Evolutionary conservation across 1,140 invertebrate species (phyloP).

Genomic region (Macrobrachium rosenbergii): DNA sequence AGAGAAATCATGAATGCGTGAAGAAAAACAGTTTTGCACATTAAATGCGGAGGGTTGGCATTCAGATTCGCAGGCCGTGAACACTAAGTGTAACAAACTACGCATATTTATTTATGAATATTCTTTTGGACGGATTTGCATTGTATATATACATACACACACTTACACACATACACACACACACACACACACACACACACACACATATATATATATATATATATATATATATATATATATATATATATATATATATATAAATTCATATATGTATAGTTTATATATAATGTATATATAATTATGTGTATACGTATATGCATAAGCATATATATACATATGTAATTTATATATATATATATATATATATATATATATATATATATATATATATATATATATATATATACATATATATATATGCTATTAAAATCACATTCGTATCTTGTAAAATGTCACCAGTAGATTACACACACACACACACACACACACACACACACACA

Average conservation of each 20-base stretch:
- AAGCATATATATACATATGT: not conserved
- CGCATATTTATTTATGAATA: no score
- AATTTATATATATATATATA: slow-evolving; percentile 3
- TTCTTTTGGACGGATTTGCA: no score
- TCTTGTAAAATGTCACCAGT: no score
- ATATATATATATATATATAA: not conserved
- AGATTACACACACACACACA: not conserved
- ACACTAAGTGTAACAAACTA: no score
- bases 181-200: not conserved
- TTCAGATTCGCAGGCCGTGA: no score
- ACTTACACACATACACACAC: no score
- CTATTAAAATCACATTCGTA: no score
- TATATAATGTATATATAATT: not conserved
- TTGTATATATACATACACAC: no score
- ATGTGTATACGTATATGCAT: not conserved
- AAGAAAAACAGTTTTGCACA: no score
- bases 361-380: slow-evolving; percentile 16
- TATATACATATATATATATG: not conserved
- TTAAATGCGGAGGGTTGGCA: no score
- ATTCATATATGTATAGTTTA: not conserved
- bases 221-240: slow-evolving; percentile 12
- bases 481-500: not conserved
- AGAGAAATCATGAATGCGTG: no score
- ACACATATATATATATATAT: not conserved
- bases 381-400: slow-evolving; percentile 15